A percentile compares a stretch with the other conserved stretches of the same genome.
These are phyloP conservation scores for Torymus aiolomorphi DNA, from an alignment of 2,888 invertebrate species.

Conservation along the genomic window DNA sequence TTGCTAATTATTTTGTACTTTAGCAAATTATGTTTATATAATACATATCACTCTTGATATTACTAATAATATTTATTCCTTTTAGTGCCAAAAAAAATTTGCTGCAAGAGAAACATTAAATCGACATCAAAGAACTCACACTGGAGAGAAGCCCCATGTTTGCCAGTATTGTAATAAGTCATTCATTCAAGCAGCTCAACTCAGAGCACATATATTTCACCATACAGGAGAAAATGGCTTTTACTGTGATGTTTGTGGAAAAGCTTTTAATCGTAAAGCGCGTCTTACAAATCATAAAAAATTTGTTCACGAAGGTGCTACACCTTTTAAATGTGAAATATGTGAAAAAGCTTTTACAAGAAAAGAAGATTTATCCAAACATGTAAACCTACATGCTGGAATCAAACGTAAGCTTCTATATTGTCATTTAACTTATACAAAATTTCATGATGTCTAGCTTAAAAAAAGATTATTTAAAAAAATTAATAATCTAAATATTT, in stretches of 20 bases:
- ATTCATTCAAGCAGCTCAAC: slow-evolving; percentile 90
- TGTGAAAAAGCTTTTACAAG: slow-evolving; percentile 80
- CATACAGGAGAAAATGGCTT: slow-evolving; percentile 84
- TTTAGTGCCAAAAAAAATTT: slow-evolving; percentile 86
- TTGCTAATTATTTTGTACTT: not conserved
- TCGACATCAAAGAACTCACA: slow-evolving; percentile 84
- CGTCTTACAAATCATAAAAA: slow-evolving; percentile 79
- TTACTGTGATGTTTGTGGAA: slow-evolving; percentile 80
- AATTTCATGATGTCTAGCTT: too few species aligned
- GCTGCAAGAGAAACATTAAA: slow-evolving; percentile 90
- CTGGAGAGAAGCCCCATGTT: slow-evolving; percentile 77
- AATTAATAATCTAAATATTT: too few species aligned
- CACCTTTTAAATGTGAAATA: slow-evolving; percentile 78
- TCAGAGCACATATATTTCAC: slow-evolving; percentile 87
- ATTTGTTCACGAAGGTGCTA: slow-evolving; percentile 81
- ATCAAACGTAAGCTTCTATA: slow-evolving; percentile 77
- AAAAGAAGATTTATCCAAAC: slow-evolving; percentile 80
- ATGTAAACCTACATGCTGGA: slow-evolving; percentile 79
- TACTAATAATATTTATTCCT: slow-evolving; percentile 45
- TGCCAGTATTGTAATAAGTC: slow-evolving; percentile 85
- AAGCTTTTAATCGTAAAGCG: slow-evolving; percentile 77
- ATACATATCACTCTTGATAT: slow-evolving; percentile 5
- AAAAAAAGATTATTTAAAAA: too few species aligned
- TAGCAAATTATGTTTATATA: slow-evolving; percentile 13
- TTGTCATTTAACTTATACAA: slow-evolving; percentile 32